phyloP scores from a whole-genome alignment of 1,140 invertebrate species.

The Ceratoteleas bidentatus region DNA sequence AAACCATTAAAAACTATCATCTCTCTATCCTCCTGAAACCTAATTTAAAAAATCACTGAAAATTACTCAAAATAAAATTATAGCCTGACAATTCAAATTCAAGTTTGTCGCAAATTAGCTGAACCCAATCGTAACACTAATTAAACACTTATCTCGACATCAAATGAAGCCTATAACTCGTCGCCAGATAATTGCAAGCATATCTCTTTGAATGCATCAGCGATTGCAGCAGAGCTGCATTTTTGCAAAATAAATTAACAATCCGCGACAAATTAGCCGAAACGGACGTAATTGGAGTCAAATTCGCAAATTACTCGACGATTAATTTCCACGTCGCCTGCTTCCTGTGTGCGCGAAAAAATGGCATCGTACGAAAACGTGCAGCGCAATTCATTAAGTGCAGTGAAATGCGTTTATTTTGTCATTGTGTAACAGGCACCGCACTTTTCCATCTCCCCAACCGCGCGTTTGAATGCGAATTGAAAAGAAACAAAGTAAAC shows the following conservation, averaged over 20 bases:
- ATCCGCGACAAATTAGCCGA: background rate
- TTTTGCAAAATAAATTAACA: background rate
- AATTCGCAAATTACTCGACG: background rate
- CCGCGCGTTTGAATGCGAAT: slow-evolving; percentile 10
- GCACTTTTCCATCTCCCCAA: slow-evolving; percentile 8
- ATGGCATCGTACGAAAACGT: background rate
- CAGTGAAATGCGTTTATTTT: slow-evolving; percentile 33
- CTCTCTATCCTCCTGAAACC: too few relatives aligned
- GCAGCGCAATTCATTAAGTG: slow-evolving; percentile 18
- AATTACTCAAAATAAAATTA: too few relatives aligned
- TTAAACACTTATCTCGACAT: background rate
- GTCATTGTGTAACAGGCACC: slow-evolving; percentile 26
- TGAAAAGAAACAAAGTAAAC: slow-evolving; percentile 22
- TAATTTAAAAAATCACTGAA: too few relatives aligned
- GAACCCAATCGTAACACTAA: background rate
- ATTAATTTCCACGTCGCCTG: slow-evolving; percentile 9
- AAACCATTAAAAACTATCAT: background rate
- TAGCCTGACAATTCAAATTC: too few relatives aligned
- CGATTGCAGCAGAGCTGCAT: background rate
- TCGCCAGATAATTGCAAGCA: background rate
- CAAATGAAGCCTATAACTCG: background rate
- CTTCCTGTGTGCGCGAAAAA: slow-evolving; percentile 11
- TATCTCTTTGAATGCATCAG: background rate
- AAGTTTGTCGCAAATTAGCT: too few relatives aligned
- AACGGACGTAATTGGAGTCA: background rate